phyloP scores from a whole-genome alignment of 2,888 invertebrate genomes.

The Cosmia trapezina region DNA sequence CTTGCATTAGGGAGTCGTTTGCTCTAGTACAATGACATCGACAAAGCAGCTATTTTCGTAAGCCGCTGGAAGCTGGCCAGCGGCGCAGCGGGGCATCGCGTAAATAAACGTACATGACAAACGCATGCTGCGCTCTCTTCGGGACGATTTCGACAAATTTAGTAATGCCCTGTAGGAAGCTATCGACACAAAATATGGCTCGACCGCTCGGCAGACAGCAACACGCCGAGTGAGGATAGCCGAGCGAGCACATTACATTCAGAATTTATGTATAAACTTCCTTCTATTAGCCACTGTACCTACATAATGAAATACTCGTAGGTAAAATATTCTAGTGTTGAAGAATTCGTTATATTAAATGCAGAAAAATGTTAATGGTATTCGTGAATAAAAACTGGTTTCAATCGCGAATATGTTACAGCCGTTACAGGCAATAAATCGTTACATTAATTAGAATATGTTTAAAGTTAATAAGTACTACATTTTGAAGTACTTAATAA shows the following conservation, averaged over 20 bases:
- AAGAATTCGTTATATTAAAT: conserved; percentile 19
- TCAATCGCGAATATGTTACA: conserved; percentile 33
- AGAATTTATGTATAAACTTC: conserved; percentile 14
- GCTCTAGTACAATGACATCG: conserved; percentile 89
- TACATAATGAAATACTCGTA: neutral
- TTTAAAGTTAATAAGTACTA: conserved; percentile 34
- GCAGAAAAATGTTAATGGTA: conserved; percentile 49
- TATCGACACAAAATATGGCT: conserved; percentile 68
- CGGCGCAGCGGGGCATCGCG: conserved; percentile 82
- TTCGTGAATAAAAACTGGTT: conserved; percentile 45
- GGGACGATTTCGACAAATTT: conserved; percentile 80
- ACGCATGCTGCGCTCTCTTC: conserved; percentile 77
- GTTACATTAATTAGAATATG: conserved; percentile 41
- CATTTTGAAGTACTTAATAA: conserved; percentile 55
- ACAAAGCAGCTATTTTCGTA: conserved; percentile 87
- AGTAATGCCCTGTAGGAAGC: conserved; percentile 75
- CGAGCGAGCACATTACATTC: conserved; percentile 9
- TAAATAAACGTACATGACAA: conserved; percentile 87
- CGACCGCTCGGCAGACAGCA: conserved; percentile 3
- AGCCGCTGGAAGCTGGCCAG: conserved; percentile 85
- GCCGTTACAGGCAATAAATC: conserved; percentile 37
- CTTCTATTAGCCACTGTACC: neutral
- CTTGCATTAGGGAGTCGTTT: conserved; percentile 75
- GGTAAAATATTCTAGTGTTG: neutral
- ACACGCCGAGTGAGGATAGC: conserved; percentile 20